Evolutionary conservation across 2,797 vertebrate genomes (phyloP), one percentile per base, ranked within the genome.

Genomic region (Nannoperca obscura): DNA sequence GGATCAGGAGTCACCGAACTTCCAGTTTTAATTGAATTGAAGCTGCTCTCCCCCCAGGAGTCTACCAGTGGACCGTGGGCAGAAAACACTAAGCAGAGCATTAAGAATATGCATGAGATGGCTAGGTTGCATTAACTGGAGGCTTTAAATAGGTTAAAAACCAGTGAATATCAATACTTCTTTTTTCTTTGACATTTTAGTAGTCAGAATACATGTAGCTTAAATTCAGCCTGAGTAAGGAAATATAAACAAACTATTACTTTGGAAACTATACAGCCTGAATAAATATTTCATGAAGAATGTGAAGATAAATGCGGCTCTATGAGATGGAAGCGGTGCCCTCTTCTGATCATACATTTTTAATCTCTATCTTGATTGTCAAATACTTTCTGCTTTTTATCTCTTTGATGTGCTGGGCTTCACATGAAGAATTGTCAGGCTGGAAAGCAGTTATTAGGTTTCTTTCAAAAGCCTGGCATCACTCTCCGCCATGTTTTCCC

Each of bases 21-120:
- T 90, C 76, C 76, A 85, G 76, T 80, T 85, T 89, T 91, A 92
- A 93, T 92, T 92, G 91, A 91, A 92, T 90, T 87, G 90, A 86
- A 85, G 75, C 76, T 2, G 4, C 62, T 67, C 67, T 82, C 78
- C 89, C 76, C 83, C 83, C 69, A 34, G 76, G 86, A 87, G 88
- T 76, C 83, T 60, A 49, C 60, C 65, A 85, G 44, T 13, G 65
- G 84, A 68, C 80, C 42, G 0, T 86, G 83, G 83, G 71, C 78
- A 58, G 75, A 67, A 86, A 90, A 83, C 76, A 81, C 78, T 60
- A 84, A 88, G 81, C 76, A 81, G 84, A 32, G 79, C 80, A 83
- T 82, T 86, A 82, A 76, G 83, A 86, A 80, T 87, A 83, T 86
- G 83, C 74, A 88, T 74, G 80, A 86, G 78, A 65, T 64, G 42